These are phyloP conservation scores for Phoeniculus purpureus DNA, from an alignment of 2,797 vertebrate species.

Conservation along the genomic window DNA sequence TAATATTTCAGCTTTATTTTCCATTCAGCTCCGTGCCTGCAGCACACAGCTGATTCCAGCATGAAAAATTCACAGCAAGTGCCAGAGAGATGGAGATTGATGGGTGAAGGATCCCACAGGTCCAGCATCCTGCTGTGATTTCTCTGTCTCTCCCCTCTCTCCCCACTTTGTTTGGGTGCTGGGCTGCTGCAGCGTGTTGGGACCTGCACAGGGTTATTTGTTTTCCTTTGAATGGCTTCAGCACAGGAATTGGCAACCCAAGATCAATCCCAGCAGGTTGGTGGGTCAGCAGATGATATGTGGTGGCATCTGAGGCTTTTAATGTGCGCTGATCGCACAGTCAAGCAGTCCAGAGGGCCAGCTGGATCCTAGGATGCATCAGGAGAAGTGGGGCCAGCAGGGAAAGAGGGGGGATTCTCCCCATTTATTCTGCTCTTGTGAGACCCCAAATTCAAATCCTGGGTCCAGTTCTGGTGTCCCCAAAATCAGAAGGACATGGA, in stretches of 20 bases:
- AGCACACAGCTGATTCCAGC: slow-evolving; percentile 13
- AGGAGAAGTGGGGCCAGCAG: no score
- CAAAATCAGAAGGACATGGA: no score
- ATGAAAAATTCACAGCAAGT: slow-evolving; percentile 33
- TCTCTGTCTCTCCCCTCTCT: not conserved
- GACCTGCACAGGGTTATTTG: not conserved
- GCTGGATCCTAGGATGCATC: no score
- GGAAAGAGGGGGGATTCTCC: no score
- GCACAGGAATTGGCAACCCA: not conserved
- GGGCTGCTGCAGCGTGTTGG: not conserved
- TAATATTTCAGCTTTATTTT: slow-evolving; percentile 66
- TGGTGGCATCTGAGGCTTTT: not conserved
- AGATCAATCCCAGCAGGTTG: accelerated
- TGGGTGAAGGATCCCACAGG: not conserved
- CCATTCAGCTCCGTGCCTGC: not conserved
- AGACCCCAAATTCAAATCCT: no score
- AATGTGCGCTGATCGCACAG: accelerated
- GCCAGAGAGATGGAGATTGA: not conserved
- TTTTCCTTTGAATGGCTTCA: not conserved
- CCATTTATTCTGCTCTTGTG: no score
- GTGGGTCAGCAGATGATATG: accelerated
- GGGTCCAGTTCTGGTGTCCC: no score
- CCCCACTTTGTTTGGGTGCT: not conserved
- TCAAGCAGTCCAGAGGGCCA: no score
- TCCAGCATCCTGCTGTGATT: accelerated